A percentile compares a stretch with the other conserved stretches of the same genome.
These are phyloP conservation scores for Salvator merianae DNA, from an alignment of 2,113 vertebrate species.

Conservation along the genomic window DNA sequence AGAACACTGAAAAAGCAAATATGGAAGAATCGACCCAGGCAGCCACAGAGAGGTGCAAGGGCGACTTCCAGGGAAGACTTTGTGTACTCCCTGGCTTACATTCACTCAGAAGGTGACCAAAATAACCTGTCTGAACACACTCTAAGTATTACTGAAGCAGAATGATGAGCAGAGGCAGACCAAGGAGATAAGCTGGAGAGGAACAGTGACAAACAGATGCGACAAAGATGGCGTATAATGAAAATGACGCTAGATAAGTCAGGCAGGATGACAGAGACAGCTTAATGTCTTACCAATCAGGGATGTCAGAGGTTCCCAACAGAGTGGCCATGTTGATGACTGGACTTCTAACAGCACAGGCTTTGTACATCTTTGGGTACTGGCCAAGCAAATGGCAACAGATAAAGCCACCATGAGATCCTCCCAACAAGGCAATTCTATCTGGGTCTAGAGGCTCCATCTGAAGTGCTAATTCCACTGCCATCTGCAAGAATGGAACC, in stretches of 20 bases:
- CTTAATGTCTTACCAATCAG: constrained; percentile 79
- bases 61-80: no score
- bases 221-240: rapidly evolving
- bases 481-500: constrained; percentile 26
- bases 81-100: no score
- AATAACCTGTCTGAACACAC: no score
- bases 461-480: constrained; percentile 59
- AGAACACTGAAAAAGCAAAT: no score
- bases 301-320: constrained; percentile 84
- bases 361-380: constrained; percentile 79
- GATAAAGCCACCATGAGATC: constrained; percentile 86
- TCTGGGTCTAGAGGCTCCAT: constrained; percentile 71
- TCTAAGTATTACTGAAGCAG: background rate
- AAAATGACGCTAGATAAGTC: no score
- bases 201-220: rapidly evolving
- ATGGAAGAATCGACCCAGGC: no score
- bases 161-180: background rate
- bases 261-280: background rate
- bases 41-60: no score
- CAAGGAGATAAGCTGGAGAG: background rate
- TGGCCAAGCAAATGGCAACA: constrained; percentile 81
- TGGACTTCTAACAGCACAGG: constrained; percentile 79
- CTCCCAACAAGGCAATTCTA: constrained; percentile 79
- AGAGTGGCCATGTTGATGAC: constrained; percentile 82
- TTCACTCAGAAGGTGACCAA: no score